A percentile compares a stretch with the other conserved stretches of the same genome.
These are phyloP conservation scores for Bactericera cockerelli DNA, from an alignment of 1,140 invertebrate species.

Conservation along the genomic window DNA sequence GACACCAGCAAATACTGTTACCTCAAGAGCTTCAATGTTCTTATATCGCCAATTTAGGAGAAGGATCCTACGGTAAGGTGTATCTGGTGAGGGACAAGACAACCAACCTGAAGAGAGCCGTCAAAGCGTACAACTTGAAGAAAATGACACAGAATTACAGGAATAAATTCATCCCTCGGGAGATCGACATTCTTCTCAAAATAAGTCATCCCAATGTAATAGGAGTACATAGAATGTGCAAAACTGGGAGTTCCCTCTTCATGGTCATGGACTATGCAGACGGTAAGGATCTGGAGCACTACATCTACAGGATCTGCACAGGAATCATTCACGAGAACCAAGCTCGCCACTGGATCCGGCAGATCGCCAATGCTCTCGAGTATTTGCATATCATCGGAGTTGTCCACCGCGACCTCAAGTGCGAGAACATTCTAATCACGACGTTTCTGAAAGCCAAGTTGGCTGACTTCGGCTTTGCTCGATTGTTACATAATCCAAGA, in stretches of 20 bases:
- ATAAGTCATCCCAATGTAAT: constrained; percentile 31
- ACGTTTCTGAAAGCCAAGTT: constrained; percentile 51
- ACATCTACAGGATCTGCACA: constrained; percentile 26
- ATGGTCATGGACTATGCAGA: constrained; percentile 17
- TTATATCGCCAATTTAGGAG: too few relatives aligned
- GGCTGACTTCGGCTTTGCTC: constrained; percentile 69
- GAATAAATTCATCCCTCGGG: too few relatives aligned
- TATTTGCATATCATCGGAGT: constrained; percentile 55
- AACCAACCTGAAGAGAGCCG: too few relatives aligned
- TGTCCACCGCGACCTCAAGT: constrained; percentile 59
- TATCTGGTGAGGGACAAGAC: too few relatives aligned
- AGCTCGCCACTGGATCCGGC: constrained; percentile 46
- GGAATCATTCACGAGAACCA: constrained; percentile 44
- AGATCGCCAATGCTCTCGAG: constrained; percentile 42
- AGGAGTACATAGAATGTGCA: constrained; percentile 48
- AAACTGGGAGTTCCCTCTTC: constrained; percentile 29
- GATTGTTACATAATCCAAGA: constrained; percentile 22
- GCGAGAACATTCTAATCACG: constrained; percentile 60
- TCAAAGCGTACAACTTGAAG: too few relatives aligned
- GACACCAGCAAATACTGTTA: too few relatives aligned
- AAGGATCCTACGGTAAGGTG: too few relatives aligned
- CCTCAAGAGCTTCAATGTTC: too few relatives aligned
- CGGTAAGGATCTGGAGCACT: constrained; percentile 10
- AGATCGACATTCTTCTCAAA: too few relatives aligned
- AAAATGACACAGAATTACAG: too few relatives aligned